Base-by-base conservation (phyloP, 2,888 invertebrate genomes). In the Spodoptera exigua region DNA sequence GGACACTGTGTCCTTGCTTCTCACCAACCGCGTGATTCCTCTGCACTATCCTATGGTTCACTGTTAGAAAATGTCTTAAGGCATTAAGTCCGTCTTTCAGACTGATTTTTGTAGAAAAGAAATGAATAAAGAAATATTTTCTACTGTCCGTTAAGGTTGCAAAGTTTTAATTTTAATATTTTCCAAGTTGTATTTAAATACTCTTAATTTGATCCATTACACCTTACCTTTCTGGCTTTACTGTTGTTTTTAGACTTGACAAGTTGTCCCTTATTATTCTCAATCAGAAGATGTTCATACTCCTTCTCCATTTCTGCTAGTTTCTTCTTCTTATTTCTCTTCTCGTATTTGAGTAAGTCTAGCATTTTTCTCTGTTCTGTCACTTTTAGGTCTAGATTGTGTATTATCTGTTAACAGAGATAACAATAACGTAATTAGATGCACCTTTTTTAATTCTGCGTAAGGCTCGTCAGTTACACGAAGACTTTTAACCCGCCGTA, bases 341-440 rank as follows among this genome's bases (percentile, higher is more conserved):
- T 96, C 69, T 96, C 95, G 85, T 97, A 97, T 70, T 95, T 95
- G 17, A 97, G 84, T 47, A 97, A 88, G 89, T 98, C 97, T 61
- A 97, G 86, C 79, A 96, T 96, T 84, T 97, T 98, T 44, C 95
- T 93, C 77, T 95, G 95, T 78, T 97, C 97, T 66, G 95, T 96
- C 17, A 96, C 95, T 89, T 96, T 96, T 9, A 96, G 87, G 79
- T 97, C 97, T 57, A 97, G 87, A 66, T 96, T 91, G 75, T 91
- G 89, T 43, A 89, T 88, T 65, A 93, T 89, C 94, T 93, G 81
- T 10, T 37, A 80, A 72, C 40, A 35, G 11, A 45, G 2, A 2
- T 13, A 5, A 39, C 32, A 18, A 9, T 17, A 11, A 1, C 17
- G 1, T n/a, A n/a, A n/a, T n/a, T n/a, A n/a, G n/a, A n/a, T n/a